Conservation (phyloP, 2,113 vertebrate genomes). For the Asarcornis scutulata region DNA sequence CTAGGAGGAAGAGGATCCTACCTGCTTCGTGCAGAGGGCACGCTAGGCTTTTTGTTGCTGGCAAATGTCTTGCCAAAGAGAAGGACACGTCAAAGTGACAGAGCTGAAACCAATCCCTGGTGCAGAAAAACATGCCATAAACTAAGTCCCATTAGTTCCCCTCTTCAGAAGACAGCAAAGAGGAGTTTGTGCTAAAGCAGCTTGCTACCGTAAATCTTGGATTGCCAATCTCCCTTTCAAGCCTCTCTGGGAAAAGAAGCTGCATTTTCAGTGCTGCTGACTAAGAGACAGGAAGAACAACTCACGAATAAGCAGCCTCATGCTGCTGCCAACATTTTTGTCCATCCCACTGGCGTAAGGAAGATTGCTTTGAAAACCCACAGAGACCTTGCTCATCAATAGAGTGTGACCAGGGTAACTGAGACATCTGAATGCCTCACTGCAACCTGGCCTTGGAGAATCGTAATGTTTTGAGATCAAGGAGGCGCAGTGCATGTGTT, state of each 20-base stretch:
- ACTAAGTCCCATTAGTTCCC: neutral
- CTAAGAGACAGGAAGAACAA: neutral
- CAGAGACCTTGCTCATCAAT: neutral
- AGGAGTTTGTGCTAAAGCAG: neutral
- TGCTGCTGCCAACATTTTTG: neutral
- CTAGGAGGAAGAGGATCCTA: neutral
- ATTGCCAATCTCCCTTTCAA: neutral
- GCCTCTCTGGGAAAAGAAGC: neutral
- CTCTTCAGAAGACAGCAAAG: neutral
- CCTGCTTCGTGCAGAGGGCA: neutral
- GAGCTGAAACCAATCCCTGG: neutral
- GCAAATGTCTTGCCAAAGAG: neutral
- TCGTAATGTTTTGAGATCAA: fast-evolving
- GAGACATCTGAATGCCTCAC: fast-evolving
- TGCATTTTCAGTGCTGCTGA: neutral
- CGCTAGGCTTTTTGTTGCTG: neutral
- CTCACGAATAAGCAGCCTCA: neutral
- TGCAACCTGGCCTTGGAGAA: neutral
- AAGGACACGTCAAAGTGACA: neutral
- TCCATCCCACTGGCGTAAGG: neutral
- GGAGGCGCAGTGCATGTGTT: neutral
- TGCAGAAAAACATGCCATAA: neutral
- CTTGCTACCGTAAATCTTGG: neutral
- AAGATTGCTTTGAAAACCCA: neutral
- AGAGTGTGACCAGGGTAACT: neutral